A percentile compares a stretch with the other conserved stretches of the same genome.
Evolutionary conservation across 2,888 invertebrate species (phyloP).

Genomic region (Cantharis rustica): DNA sequence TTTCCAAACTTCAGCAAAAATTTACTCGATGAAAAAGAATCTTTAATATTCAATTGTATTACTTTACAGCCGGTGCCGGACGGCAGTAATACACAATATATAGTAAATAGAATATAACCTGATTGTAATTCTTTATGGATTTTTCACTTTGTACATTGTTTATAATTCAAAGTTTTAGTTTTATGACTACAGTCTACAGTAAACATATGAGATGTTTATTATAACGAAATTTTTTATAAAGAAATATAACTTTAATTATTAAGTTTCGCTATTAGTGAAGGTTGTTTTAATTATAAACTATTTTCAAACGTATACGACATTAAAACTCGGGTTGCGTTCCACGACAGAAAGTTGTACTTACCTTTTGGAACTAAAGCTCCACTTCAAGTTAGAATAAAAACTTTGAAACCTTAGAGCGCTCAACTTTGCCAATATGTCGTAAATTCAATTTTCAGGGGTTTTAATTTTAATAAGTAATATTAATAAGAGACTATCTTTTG

Average conservation of each 20-base stretch:
- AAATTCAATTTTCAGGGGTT: neutral
- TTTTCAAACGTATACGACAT: neutral
- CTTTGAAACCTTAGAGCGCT: neutral
- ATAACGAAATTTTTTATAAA: neutral
- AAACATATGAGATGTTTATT: too few relatives aligned
- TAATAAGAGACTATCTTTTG: too few relatives aligned
- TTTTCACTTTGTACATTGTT: too few relatives aligned
- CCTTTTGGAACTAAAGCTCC: neutral
- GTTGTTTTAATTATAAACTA: neutral
- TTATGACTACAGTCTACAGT: too few relatives aligned
- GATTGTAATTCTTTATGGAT: too few relatives aligned
- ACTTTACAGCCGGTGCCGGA: too few relatives aligned
- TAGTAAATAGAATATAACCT: too few relatives aligned
- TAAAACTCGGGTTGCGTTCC: neutral
- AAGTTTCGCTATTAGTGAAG: neutral
- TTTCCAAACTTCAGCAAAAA: too few relatives aligned
- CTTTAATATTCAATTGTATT: too few relatives aligned
- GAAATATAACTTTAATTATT: neutral
- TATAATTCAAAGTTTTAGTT: too few relatives aligned
- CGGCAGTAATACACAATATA: too few relatives aligned
- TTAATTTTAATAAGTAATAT: neutral
- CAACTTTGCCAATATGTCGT: neutral
- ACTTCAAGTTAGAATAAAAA: neutral
- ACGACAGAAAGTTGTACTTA: neutral
- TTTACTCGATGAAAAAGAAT: too few relatives aligned